Evolutionary conservation across 2,113 vertebrate species (phyloP), one percentile per base, ranked within the genome.

Genomic region (Xyrauchen texanus): DNA sequence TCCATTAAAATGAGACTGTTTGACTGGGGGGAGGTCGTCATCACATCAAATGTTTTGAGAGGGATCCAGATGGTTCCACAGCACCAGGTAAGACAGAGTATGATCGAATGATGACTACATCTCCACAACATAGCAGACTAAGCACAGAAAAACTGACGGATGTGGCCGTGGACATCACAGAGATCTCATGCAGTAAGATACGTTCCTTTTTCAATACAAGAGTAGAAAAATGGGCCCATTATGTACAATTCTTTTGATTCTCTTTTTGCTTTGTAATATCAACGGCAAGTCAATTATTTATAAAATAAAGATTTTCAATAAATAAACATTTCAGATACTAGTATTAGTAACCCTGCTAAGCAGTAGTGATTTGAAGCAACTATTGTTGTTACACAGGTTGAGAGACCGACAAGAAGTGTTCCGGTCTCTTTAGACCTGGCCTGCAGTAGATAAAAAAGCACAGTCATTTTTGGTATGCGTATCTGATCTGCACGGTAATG

Each of bases 301-400:
- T 52, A 76, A 76, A 70, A 70, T 70, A 42, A 7, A 47, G 7
- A 0, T 10, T 70, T 58, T 53, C 45, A 21, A 53, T 69, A 3
- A 76, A 79, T 34, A 34, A 34, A 34, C 42, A 16, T 62, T 55
- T 71, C 12, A 81, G 51, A 75, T 63, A 53, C 60, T 16, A 73
- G 76, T 42, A 68, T 58, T 46, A 4, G 6, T 69, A 84, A 84
- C 79, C 79, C 69, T 81, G 79, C 73, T 71, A 61, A 83, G 74
- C 78, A 80, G 47, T 57, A 72, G 68, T 77, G 64, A 69, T 76
- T 44, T 61, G 71, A 80, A 78, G 69, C 49, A 60, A n/a, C 42
- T 15, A 34, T 49, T 65, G 12, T 70, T 58, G 51, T 66, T 53
- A 57, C 46, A 70, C 68, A 69, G 15, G 60, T 44, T 1, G 21